Percentiles rank a stretch among this genome's conserved stretches.
These are phyloP conservation scores for Apolygus lucorum DNA, from an alignment of 1,140 invertebrate genomes.

Conservation along the genomic window DNA sequence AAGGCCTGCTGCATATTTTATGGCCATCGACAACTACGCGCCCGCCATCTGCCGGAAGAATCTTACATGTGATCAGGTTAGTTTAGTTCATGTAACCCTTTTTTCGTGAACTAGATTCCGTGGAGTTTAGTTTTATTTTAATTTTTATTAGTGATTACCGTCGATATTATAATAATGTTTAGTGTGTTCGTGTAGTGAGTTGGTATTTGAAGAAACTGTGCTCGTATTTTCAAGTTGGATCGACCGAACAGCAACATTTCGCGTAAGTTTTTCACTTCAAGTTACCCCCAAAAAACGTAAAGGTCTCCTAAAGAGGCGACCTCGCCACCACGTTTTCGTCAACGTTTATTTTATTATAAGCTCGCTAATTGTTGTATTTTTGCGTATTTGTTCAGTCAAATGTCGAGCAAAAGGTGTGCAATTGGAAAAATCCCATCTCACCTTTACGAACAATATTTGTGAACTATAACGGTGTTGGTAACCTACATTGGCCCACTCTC, in stretches of 20 bases:
- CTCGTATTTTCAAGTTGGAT: neutral
- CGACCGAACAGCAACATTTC: no score
- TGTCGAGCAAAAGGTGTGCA: no score
- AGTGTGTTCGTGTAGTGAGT: neutral
- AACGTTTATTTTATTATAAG: neutral
- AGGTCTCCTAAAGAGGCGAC: neutral
- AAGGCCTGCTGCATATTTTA: no score
- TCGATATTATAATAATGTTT: no score
- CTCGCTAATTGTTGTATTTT: no score
- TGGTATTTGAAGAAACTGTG: neutral
- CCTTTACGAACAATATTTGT: no score
- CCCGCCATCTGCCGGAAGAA: neutral
- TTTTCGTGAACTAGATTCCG: neutral
- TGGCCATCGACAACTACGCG: no score
- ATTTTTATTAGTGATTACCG: neutral
- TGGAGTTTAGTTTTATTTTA: neutral
- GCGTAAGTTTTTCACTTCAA: no score
- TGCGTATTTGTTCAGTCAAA: no score
- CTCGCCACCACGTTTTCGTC: neutral
- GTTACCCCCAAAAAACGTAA: no score
- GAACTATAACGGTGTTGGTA: neutral
- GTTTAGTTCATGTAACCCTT: neutral
- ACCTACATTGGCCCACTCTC: neutral
- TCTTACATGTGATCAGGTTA: neutral
- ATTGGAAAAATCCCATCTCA: no score